Evolutionary conservation across 2,113 vertebrate genomes (phyloP), one percentile per base, ranked within the genome.

Genomic region (Thamnophis sirtalis): DNA sequence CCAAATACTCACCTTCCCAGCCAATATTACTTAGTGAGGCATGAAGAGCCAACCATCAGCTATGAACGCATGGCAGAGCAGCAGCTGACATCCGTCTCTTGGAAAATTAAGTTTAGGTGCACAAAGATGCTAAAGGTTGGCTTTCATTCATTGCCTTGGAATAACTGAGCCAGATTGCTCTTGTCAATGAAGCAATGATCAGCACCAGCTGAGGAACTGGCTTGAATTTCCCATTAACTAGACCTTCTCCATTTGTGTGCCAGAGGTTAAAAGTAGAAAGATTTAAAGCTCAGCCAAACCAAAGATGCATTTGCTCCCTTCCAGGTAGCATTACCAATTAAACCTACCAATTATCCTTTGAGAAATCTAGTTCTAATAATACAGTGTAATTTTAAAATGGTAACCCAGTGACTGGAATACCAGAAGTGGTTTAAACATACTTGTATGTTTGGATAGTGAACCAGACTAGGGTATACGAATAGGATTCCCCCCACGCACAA

Each of bases 21-120:
- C 93, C 96, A 96, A 3, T 7, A 84, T 63, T 89, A 91, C 84
- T 93, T 95, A 96, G 93, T 55, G 90, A 95, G 88, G 89, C 94
- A 94, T n/a, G 87, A 93, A 91, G 93, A 92, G 92, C 88, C 92
- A 95, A 91, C 43, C 73, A 17, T 0, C 11, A 92, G 68, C 19
- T 90, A 55, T 50, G 84, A 94, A 94, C 28, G 87, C 68, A 90
- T 63, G 86, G 92, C 92, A 60, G 73, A 89, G 55, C 86, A 96
- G 93, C 96, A 97, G 96, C 96, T 96, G 96, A 96, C 93, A 88
- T 91, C 55, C 89, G n/a, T 95, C 91, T 91, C 84, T 92, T 93
- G 91, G 95, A 96, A 97, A 96, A 96, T 95, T 91, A 96, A 90
- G 63, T 93, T 90, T 89, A 87, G 54, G 48, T 0, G 87, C 48